Evolutionary conservation across 2,888 invertebrate species (phyloP).

Genomic region (Drosophila lacicola): DNA sequence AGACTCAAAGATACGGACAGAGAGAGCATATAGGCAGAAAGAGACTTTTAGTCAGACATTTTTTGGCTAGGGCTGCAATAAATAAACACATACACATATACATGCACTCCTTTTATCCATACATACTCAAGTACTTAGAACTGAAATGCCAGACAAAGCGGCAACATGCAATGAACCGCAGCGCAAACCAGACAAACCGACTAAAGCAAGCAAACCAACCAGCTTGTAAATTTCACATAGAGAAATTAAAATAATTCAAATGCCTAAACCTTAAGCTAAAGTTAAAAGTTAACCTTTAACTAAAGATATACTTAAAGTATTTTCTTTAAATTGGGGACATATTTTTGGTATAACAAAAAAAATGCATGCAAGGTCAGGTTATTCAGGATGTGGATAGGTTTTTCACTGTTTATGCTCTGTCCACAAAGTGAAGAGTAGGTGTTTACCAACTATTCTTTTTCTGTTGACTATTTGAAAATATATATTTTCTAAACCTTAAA

Average conservation of each 20-base stretch:
- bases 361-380: too few species aligned
- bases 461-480: too few species aligned
- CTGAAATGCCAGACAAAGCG: conserved; percentile 74
- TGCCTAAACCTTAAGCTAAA: not conserved
- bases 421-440: too few species aligned
- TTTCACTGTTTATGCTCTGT: too few species aligned
- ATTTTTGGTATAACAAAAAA: too few species aligned
- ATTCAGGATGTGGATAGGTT: too few species aligned
- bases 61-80: conserved; percentile 57
- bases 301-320: not conserved
- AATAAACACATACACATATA: conserved; percentile 51
- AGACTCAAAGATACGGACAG: conserved; percentile 22
- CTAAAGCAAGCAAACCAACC: conserved; percentile 5
- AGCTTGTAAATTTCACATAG: conserved; percentile 8
- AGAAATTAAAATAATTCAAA: conserved; percentile 11
- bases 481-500: too few species aligned
- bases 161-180: conserved; percentile 77
- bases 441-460: too few species aligned
- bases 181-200: conserved; percentile 45
- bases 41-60: conserved; percentile 31
- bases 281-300: not conserved
- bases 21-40: conserved; percentile 6
- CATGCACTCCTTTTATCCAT: conserved; percentile 20
- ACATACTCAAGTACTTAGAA: conserved; percentile 41
- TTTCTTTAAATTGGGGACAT: not conserved